These are phyloP conservation scores for Battus philenor DNA, from an alignment of 1,140 invertebrate genomes.

Conservation along the genomic window DNA sequence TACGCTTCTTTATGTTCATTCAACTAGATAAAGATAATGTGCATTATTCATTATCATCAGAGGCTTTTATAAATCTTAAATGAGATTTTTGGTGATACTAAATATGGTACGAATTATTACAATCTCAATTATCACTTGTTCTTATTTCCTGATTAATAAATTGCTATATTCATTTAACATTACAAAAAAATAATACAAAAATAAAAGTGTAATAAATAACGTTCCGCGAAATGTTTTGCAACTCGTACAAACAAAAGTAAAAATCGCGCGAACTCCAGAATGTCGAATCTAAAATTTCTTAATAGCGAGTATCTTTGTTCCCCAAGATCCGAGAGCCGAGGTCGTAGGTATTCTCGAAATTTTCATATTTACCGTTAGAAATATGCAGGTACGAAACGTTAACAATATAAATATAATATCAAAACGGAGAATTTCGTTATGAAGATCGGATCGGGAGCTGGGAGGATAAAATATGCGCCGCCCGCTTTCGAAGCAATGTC, in stretches of 20 bases:
- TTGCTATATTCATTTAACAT: no score
- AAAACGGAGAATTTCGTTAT: slow-evolving; percentile 75
- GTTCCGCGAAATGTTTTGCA: no score
- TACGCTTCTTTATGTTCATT: no score
- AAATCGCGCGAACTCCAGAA: slow-evolving; percentile 23
- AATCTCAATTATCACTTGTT: no score
- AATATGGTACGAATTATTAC: no score
- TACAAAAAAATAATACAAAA: no score
- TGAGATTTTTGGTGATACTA: no score
- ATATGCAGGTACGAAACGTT: slow-evolving; percentile 73
- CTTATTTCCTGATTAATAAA: no score
- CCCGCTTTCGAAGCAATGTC: slow-evolving; percentile 31
- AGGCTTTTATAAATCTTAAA: no score
- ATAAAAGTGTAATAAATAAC: no score
- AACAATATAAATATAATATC: slow-evolving; percentile 74
- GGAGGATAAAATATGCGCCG: slow-evolving; percentile 64
- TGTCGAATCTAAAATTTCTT: slow-evolving; percentile 50
- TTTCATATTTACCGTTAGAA: slow-evolving; percentile 74
- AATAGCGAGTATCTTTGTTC: slow-evolving; percentile 62
- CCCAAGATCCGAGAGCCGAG: slow-evolving; percentile 48
- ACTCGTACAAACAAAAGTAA: slow-evolving; percentile 21
- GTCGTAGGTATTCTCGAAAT: slow-evolving; percentile 68
- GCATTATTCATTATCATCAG: no score
- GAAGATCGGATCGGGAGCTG: slow-evolving; percentile 65
- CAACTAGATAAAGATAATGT: no score